Evolutionary conservation across 2,797 vertebrate genomes (phyloP).

Genomic region (Carduelis carduelis): DNA sequence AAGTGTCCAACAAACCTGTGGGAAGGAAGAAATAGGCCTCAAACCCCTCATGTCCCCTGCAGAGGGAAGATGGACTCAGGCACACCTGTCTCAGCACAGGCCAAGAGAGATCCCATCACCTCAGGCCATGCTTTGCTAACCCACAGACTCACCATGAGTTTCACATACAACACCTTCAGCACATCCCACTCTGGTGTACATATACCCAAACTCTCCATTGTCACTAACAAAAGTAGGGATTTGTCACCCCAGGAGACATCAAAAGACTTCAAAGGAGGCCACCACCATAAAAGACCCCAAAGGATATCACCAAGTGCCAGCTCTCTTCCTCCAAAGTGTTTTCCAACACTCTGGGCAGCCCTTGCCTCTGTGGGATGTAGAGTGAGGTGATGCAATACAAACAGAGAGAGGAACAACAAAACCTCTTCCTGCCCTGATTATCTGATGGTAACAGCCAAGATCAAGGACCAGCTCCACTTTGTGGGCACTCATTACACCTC

Average conservation of each 20-base stretch:
- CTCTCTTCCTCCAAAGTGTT: not conserved
- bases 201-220: not conserved
- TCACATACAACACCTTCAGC: not conserved
- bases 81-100: not conserved
- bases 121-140: not conserved
- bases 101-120: not conserved
- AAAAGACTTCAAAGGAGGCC: not conserved
- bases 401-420: not conserved
- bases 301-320: not conserved
- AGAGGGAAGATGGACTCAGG: not conserved
- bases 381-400: not conserved
- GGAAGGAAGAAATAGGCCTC: not conserved
- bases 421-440: not conserved
- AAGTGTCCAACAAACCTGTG: constrained; percentile 94
- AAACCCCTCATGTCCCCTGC: not conserved
- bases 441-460: not conserved
- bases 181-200: accelerated
- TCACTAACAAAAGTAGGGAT: not conserved
- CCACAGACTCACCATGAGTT: not conserved
- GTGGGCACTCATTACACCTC: not conserved
- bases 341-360: not conserved
- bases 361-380: not conserved
- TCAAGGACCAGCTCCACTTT: not conserved
- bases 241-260: not conserved
- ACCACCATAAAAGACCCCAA: not conserved